Evolutionary conservation across 2,888 invertebrate species (phyloP).

Genomic region (Hedya salicella): DNA sequence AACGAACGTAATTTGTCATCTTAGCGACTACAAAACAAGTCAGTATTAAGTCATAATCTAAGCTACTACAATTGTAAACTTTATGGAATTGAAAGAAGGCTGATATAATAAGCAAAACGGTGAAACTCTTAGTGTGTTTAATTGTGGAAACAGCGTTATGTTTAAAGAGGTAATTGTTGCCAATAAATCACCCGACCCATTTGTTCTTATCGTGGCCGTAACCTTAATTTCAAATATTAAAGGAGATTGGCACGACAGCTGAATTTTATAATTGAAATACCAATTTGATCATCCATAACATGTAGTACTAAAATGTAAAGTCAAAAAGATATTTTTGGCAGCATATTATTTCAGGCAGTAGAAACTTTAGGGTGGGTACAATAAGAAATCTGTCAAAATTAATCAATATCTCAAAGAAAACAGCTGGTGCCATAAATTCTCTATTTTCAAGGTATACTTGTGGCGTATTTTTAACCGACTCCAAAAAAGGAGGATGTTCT

Average conservation of each 20-base stretch:
- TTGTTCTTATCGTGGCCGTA: slow-evolving; percentile 29
- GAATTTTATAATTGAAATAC: slow-evolving; percentile 16
- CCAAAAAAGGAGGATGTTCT: too few species aligned
- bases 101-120: not conserved
- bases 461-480: too few species aligned
- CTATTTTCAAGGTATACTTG: too few species aligned
- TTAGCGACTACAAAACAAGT: slow-evolving; percentile 10
- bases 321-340: too few species aligned
- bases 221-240: slow-evolving; percentile 28
- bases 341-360: too few species aligned
- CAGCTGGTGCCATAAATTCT: too few species aligned
- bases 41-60: not conserved
- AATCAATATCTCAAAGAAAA: too few species aligned
- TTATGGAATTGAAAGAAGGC: not conserved
- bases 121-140: not conserved
- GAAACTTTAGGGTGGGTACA: too few species aligned
- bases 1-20: slow-evolving; percentile 37
- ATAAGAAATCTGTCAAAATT: too few species aligned
- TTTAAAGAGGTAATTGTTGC: slow-evolving; percentile 35
- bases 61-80: not conserved
- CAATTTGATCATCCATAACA: not conserved
- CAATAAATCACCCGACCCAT: slow-evolving; percentile 32
- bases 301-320: not conserved
- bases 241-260: slow-evolving; percentile 6
- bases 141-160: not conserved